Evolutionary conservation across 30 jellyfish, hydroid and myxozoan species (phyloP), one percentile per base, ranked within the genome.

Genomic region (Catostylus mosaicus): DNA sequence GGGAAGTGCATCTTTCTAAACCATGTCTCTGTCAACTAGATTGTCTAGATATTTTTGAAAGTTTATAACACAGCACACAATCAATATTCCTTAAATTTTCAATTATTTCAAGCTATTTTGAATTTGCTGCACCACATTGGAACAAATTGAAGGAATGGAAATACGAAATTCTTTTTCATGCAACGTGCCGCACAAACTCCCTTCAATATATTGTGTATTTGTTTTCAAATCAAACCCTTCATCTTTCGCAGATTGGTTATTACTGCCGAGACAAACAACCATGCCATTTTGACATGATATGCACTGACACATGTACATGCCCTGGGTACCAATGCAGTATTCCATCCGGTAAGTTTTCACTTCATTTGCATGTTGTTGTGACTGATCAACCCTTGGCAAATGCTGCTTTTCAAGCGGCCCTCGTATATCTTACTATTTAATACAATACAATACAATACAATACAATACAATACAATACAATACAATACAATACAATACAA

Each of bases 281-380:
- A 2, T 74, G 85, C 62, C 85, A 75, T 2, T 14, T 30, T n/a
- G 85, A 62, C 0, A 61, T 19, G 29, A 74, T 11, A 19, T 74
- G 85, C 60, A 74, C 37, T 7, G 85, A 74, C n/a, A 47, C 46
- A 18, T 74, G 85, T 34, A 9, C 63, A 19, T 74, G 85, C 37
- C 85, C 85, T 23, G 85, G 85, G 52, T 74, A 47, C 36, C 73
- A 74, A 12, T 74, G 85, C 63, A n/a, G n/a, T n/a, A n/a, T n/a
- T n/a, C n/a, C n/a, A n/a, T n/a, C n/a, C n/a, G n/a, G n/a, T n/a
- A n/a, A n/a, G n/a, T n/a, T n/a, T n/a, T n/a, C n/a, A n/a, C n/a
- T n/a, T n/a, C n/a, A n/a, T n/a, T n/a, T n/a, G n/a, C n/a, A n/a
- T n/a, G n/a, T n/a, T n/a, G n/a, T n/a, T n/a, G n/a, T n/a, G n/a